These are phyloP conservation scores for Dione vanillae DNA, from an alignment of 2,888 invertebrate genomes.

Conservation along the genomic window DNA sequence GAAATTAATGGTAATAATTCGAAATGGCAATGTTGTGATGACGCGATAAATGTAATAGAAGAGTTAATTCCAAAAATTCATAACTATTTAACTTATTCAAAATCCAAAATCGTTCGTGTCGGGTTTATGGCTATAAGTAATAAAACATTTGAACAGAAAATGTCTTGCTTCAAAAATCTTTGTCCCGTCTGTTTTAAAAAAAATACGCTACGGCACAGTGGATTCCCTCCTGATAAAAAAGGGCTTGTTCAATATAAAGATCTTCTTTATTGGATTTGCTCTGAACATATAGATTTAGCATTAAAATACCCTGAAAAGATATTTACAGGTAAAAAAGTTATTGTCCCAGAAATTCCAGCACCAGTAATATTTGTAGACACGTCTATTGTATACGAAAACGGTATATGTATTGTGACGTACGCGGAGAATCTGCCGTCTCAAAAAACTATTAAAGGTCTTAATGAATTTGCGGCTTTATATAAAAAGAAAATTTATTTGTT, in stretches of 20 bases:
- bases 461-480: slow-evolving; percentile 76
- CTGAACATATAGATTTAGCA: slow-evolving; percentile 78
- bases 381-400: slow-evolving; percentile 77
- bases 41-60: slow-evolving; percentile 66
- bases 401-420: slow-evolving; percentile 86
- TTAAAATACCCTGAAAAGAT: slow-evolving; percentile 69
- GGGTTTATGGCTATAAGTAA: slow-evolving; percentile 83
- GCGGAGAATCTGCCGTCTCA: slow-evolving; percentile 80
- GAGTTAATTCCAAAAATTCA: slow-evolving; percentile 72
- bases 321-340: slow-evolving; percentile 55
- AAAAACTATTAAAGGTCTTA: slow-evolving; percentile 70
- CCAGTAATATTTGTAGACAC: slow-evolving; percentile 68
- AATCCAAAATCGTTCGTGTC: slow-evolving; percentile 76
- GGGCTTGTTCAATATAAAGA: slow-evolving; percentile 83
- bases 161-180: slow-evolving; percentile 79
- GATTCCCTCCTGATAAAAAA: slow-evolving; percentile 77
- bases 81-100: slow-evolving; percentile 77
- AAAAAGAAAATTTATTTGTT: slow-evolving; percentile 82
- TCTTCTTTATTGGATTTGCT: slow-evolving; percentile 86
- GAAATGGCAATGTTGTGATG: slow-evolving; percentile 82
- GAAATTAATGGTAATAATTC: slow-evolving; percentile 77
- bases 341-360: slow-evolving; percentile 81
- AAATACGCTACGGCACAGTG: slow-evolving; percentile 66
- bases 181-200: slow-evolving; percentile 85
- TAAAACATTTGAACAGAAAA: slow-evolving; percentile 76